These are phyloP conservation scores for Australoheros scitulus DNA, from an alignment of 2,113 vertebrate genomes.

Conservation along the genomic window DNA sequence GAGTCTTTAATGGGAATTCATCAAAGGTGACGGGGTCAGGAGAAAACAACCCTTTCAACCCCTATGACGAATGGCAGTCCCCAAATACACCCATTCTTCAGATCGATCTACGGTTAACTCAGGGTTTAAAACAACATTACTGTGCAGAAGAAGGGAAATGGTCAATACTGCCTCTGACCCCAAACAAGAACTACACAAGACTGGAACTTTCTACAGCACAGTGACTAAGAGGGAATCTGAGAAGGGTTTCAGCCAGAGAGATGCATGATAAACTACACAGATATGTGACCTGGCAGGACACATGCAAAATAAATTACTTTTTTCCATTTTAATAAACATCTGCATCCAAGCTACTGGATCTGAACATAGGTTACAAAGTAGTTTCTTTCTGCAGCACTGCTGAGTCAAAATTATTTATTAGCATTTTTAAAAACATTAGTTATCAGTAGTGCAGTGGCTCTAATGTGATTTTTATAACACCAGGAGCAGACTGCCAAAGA, in stretches of 20 bases:
- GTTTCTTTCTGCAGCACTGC: background rate
- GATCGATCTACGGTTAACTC: slow-evolving; percentile 74
- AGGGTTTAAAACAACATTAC: slow-evolving; percentile 79
- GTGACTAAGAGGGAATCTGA: slow-evolving; percentile 54
- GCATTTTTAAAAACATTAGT: background rate
- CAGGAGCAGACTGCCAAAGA: background rate
- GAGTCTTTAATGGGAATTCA: slow-evolving; percentile 71
- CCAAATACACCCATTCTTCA: slow-evolving; percentile 69
- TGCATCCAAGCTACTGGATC: slow-evolving; percentile 32
- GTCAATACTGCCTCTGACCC: slow-evolving; percentile 72
- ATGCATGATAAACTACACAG: slow-evolving; percentile 51
- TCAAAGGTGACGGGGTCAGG: slow-evolving; percentile 72
- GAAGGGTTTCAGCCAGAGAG: slow-evolving; percentile 41
- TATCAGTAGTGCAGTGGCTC: background rate
- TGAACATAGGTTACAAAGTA: slow-evolving; percentile 7
- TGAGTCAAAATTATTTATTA: slow-evolving; percentile 24
- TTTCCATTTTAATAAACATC: slow-evolving; percentile 56
- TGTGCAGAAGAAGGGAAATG: slow-evolving; percentile 69
- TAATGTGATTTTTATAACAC: slow-evolving; percentile 9
- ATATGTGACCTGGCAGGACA: slow-evolving; percentile 46
- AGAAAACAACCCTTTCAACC: slow-evolving; percentile 69
- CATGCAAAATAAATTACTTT: slow-evolving; percentile 40
- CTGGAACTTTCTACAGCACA: slow-evolving; percentile 41
- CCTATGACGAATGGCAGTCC: slow-evolving; percentile 68
- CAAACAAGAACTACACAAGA: slow-evolving; percentile 58